phyloP scores from a whole-genome alignment of 2,797 vertebrate species.

The Rhodeus uyekii region DNA sequence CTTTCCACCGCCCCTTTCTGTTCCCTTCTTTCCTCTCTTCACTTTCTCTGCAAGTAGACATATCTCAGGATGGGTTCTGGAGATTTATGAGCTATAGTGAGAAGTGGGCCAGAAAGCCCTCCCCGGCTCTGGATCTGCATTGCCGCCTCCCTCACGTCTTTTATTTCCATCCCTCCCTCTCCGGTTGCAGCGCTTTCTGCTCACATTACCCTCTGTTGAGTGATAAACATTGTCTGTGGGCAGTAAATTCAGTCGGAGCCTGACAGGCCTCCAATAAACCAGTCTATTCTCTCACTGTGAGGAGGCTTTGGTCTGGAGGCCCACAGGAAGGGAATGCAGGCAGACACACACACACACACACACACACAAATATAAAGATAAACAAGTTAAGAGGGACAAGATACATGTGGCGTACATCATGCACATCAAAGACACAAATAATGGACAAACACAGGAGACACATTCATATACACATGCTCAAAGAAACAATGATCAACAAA shows the following conservation, averaged over 20 bases:
- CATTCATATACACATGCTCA: constrained; percentile 9
- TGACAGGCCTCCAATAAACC: constrained; percentile 59
- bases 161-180: constrained; percentile 34
- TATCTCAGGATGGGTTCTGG: constrained; percentile 42
- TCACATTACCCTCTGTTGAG: constrained; percentile 56
- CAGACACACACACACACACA: constrained; percentile 46
- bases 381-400: constrained; percentile 30
- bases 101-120: constrained; percentile 50
- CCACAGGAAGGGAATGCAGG: constrained; percentile 78
- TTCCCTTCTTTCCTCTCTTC: constrained; percentile 20
- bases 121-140: constrained; percentile 31
- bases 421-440: constrained; percentile 3
- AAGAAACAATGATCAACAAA: constrained; percentile 24
- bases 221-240: constrained; percentile 62
- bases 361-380: constrained; percentile 18
- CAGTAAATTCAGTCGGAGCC: constrained; percentile 57
- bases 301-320: constrained; percentile 69
- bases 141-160: constrained; percentile 38
- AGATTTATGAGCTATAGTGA: constrained; percentile 50
- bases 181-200: constrained; percentile 34
- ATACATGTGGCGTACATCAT: constrained; percentile 36
- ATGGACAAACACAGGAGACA: constrained; percentile 30
- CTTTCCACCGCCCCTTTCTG: background rate
- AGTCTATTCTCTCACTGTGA: constrained; percentile 51
- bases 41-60: constrained; percentile 39